Conservation (phyloP, 2,797 vertebrate genomes). For the Aulostomus chinensis region DNA sequence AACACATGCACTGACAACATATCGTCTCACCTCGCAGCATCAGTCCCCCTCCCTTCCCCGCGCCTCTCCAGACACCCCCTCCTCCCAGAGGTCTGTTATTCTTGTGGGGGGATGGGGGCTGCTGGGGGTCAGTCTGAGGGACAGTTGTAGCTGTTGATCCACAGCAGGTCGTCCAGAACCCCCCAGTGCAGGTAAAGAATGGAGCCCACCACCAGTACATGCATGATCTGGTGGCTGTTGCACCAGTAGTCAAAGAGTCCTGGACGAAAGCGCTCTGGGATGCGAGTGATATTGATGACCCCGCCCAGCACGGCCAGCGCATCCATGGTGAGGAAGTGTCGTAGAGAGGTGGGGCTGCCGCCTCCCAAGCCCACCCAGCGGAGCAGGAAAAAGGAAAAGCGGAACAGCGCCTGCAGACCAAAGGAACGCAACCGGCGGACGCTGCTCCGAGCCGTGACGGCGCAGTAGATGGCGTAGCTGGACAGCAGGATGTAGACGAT, state of each 20-base stretch:
- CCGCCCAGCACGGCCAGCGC: conserved; percentile 89
- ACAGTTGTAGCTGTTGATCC: conserved; percentile 88
- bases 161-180: conserved; percentile 90
- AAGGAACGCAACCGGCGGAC: conserved; percentile 84
- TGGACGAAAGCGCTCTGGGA: conserved; percentile 90
- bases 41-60: neutral
- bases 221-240: conserved; percentile 97
- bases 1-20: conserved; percentile 52
- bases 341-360: conserved; percentile 87
- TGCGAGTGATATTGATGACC: conserved; percentile 89
- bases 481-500: conserved; percentile 87
- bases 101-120: conserved; percentile 1
- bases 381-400: conserved; percentile 89
- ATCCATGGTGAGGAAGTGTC: conserved; percentile 91
- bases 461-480: conserved; percentile 88
- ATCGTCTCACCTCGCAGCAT: conserved; percentile 31
- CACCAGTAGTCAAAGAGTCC: conserved; percentile 95
- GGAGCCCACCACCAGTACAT: conserved; percentile 91
- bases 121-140: conserved; percentile 79
- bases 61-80: conserved; percentile 19
- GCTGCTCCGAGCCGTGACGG: conserved; percentile 87
- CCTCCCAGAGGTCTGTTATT: conserved; percentile 22
- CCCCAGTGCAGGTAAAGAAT: conserved; percentile 93
- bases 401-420: conserved; percentile 89
- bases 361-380: conserved; percentile 87